Base-by-base conservation (phyloP, 2,888 invertebrate species). In the Sclerodermus sp. region DNA sequence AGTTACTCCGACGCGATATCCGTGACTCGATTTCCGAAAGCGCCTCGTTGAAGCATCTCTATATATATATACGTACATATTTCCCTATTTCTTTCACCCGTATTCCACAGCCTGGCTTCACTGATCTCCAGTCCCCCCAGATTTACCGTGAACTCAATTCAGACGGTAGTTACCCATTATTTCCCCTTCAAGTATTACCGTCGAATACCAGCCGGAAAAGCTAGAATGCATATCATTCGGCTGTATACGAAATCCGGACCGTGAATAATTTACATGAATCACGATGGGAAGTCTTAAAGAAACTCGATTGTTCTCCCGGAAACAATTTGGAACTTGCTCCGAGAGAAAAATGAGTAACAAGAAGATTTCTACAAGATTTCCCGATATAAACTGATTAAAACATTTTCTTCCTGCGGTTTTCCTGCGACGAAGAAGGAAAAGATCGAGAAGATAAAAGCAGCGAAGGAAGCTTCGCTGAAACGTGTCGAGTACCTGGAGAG, bases 21-120 rank as follows among this genome's bases (percentile, higher is more conserved):
- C 71, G 71, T 71, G 68, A 71, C 70, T 72, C 68, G 68, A 69
- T 71, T 71, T 63, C 61, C 66, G 62, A 68, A 68, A 62, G 61
- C 65, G 58, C 58, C 60, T 55, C 55, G 51, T 55, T 41, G 44
- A 34, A 18, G 23, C 44, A 41, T 40, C 30, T 43, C 30, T 37
- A 39, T 45, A n/a, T 48, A 34, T 37, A 39, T 45, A n/a, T 48
- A 41, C 34, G 40, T 48, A 51, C 42, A 50, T 52, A 51, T 47
- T 53, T 47, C 42, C 32, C 41, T 43, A 40, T 53, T 62, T 45
- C 53, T 45, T 57, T 51, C 52, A 38, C 6, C 23, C 23, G 17
- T 47, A 41, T 47, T 44, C 38, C 34, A 8, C 23, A n/a, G n/a
- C 23, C 8, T 23, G 41, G 39, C 45, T 38, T 36, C 40, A 39